These are phyloP conservation scores for Caretta caretta DNA, from an alignment of 2,113 vertebrate genomes.

Conservation along the genomic window DNA sequence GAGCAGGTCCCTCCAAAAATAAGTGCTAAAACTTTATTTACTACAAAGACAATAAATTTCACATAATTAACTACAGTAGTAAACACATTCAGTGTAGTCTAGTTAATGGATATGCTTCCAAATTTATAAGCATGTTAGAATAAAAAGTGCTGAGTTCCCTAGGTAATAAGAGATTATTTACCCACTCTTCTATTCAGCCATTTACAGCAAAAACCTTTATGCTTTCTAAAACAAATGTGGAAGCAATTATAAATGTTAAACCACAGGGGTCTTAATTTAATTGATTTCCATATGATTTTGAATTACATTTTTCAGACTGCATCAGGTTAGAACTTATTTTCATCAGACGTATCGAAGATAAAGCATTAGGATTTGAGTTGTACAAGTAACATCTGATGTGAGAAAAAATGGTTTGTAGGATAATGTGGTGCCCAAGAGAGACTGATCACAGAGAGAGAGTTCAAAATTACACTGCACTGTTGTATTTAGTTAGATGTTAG, in stretches of 20 bases:
- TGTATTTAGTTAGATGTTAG: not conserved
- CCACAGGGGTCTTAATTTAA: not conserved
- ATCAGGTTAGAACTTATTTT: not conserved
- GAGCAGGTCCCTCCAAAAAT: not conserved
- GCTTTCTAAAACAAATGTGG: conserved; percentile 29
- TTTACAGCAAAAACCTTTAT: conserved; percentile 14
- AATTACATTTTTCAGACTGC: conserved; percentile 7
- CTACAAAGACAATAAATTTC: conserved; percentile 50
- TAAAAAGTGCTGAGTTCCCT: not conserved
- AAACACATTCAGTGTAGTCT: conserved; percentile 36
- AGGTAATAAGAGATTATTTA: not conserved
- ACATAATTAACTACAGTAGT: conserved; percentile 48
- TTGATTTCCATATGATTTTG: conserved; percentile 3
- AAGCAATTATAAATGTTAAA: conserved; percentile 3
- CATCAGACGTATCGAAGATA: not conserved
- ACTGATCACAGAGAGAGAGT: not conserved
- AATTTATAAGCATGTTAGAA: not conserved
- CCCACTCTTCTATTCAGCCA: not conserved
- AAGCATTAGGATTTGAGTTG: not conserved
- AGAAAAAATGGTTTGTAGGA: conserved; percentile 21
- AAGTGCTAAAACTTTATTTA: conserved; percentile 44
- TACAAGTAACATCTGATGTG: conserved; percentile 15
- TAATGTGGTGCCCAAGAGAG: conserved; percentile 26
- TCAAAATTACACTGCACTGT: not conserved
- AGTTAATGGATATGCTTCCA: conserved; percentile 37